Conservation (phyloP, 23 tunicate genomes). For the Ciona savignyi region DNA sequence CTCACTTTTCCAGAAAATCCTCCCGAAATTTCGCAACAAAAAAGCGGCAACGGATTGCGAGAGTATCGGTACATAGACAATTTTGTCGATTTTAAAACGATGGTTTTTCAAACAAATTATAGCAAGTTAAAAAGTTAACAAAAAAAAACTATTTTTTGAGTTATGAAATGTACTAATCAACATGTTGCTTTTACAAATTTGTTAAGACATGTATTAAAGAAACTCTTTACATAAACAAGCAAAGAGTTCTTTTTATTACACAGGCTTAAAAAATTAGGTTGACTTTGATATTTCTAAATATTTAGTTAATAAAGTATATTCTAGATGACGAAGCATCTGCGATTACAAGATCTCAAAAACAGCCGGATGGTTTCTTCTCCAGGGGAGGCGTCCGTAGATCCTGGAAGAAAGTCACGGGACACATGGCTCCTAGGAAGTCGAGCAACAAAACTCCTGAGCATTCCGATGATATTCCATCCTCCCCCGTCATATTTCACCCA, state of each 20-base stretch:
- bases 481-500: conserved; percentile 3
- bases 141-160: too few relatives aligned
- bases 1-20: conserved; percentile 14
- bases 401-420: conserved; percentile 52
- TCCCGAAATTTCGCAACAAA: conserved; percentile 16
- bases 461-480: background rate
- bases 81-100: too few relatives aligned
- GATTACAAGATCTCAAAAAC: background rate
- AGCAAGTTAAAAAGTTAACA: background rate
- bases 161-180: too few relatives aligned
- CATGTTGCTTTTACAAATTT: too few relatives aligned
- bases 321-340: conserved; percentile 8
- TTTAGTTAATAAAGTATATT: too few relatives aligned
- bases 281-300: too few relatives aligned
- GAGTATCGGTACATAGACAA: too few relatives aligned
- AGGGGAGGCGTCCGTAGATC: conserved; percentile 68
- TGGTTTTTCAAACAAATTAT: too few relatives aligned
- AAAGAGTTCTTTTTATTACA: too few relatives aligned
- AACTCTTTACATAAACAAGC: too few relatives aligned
- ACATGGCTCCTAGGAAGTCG: conserved; percentile 16
- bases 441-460: conserved; percentile 9
- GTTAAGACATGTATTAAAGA: too few relatives aligned
- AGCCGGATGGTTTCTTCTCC: conserved; percentile 36
- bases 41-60: conserved; percentile 16
- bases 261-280: too few relatives aligned